Conservation (phyloP, 2,113 vertebrate species). For the Eulacestoma nigropectus region DNA sequence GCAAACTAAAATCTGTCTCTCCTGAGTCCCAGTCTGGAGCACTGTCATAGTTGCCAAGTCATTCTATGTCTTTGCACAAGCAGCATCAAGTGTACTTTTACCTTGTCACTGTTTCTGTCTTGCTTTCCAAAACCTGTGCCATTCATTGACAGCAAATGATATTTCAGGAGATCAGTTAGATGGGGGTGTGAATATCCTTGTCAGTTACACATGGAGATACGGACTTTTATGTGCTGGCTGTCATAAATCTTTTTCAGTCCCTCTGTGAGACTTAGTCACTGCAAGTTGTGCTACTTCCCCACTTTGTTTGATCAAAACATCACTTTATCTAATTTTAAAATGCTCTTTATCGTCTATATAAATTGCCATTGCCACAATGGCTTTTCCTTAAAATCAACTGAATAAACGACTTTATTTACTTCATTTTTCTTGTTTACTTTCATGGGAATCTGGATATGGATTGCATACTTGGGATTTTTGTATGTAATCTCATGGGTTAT, state of each 20-base stretch:
- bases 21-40: background rate
- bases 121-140: background rate
- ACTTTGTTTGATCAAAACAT: background rate
- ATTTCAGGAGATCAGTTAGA: background rate
- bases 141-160: background rate
- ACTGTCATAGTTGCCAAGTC: too few relatives aligned
- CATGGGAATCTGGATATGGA: background rate
- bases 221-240: background rate
- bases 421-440: background rate
- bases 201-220: background rate
- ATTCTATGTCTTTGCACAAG: background rate
- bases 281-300: background rate
- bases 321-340: background rate
- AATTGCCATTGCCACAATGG: background rate
- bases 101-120: background rate
- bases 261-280: background rate
- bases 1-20: background rate
- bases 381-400: background rate
- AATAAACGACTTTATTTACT: background rate
- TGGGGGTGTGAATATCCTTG: background rate
- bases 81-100: background rate
- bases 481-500: background rate
- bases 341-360: background rate
- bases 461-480: background rate
- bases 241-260: background rate